Evolutionary conservation across 2,113 vertebrate species (phyloP).

Genomic region (Corythornis madagascariensis): DNA sequence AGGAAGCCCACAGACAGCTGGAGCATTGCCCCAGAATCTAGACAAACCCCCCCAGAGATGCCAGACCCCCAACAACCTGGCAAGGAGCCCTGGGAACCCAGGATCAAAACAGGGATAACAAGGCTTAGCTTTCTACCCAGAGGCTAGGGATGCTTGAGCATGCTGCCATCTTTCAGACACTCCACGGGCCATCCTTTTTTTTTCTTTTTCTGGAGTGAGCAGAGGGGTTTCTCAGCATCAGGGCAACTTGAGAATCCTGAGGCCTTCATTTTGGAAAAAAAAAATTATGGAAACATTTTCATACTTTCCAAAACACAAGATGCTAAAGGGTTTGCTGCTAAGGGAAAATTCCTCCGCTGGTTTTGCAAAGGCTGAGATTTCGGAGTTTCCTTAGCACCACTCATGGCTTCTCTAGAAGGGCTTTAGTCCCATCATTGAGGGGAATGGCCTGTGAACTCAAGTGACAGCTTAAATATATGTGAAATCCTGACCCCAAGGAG

Average conservation of each 20-base stretch:
- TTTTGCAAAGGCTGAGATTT: neutral
- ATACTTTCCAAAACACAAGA: conserved; percentile 62
- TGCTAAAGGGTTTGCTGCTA: conserved; percentile 18
- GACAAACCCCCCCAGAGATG: conserved; percentile 8
- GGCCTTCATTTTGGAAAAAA: conserved; percentile 21
- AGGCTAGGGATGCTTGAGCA: neutral
- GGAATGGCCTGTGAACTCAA: neutral
- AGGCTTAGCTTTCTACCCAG: conserved; percentile 1
- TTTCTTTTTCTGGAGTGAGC: neutral
- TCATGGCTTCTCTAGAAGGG: neutral
- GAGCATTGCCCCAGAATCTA: neutral
- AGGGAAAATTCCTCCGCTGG: neutral
- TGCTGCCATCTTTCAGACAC: conserved; percentile 33
- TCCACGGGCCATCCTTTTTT: rapidly evolving
- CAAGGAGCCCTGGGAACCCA: conserved; percentile 44
- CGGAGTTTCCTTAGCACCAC: rapidly evolving
- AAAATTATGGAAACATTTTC: conserved; percentile 45
- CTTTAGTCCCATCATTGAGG: neutral
- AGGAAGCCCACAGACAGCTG: neutral
- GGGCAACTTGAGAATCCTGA: neutral
- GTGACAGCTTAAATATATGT: neutral
- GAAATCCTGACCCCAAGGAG: neutral
- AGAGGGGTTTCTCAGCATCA: conserved; percentile 31
- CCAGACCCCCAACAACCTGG: conserved; percentile 23
- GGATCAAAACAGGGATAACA: conserved; percentile 14